A percentile compares a stretch with the other conserved stretches of the same genome.
Evolutionary conservation across 2,797 vertebrate genomes (phyloP).

Genomic region (Xenops minutus): DNA sequence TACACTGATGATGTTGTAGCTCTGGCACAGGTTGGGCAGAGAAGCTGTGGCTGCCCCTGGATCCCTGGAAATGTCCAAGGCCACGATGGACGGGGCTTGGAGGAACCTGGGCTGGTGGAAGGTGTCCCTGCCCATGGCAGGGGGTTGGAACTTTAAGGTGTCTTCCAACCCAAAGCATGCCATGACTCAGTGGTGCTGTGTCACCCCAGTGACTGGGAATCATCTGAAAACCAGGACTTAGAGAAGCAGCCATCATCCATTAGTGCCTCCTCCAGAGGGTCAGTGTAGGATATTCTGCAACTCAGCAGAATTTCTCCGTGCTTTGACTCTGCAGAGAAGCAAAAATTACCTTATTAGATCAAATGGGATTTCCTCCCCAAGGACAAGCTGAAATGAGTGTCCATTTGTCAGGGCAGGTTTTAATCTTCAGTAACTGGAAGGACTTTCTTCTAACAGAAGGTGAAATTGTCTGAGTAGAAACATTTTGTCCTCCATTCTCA

Average conservation of each 20-base stretch:
- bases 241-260: not conserved
- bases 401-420: not conserved
- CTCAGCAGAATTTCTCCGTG: not conserved
- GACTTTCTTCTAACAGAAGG: not conserved
- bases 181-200: not conserved
- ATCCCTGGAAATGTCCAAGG: not conserved
- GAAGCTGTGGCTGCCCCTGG: not conserved
- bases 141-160: not conserved
- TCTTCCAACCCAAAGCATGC: not conserved
- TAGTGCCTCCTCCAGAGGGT: not conserved
- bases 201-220: not conserved
- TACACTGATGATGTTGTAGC: accelerated
- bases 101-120: not conserved
- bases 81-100: not conserved
- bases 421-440: not conserved
- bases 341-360: not conserved
- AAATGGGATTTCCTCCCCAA: not conserved
- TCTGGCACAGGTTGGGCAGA: not conserved
- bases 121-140: not conserved
- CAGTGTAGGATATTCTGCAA: not conserved
- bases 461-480: not conserved
- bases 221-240: not conserved
- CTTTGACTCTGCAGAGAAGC: not conserved
- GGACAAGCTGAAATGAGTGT: not conserved
- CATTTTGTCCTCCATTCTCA: not conserved